Percentiles rank a stretch among this genome's conserved stretches.
Conservation (phyloP, 2,888 invertebrate genomes). For the Aporophyla lueneburgensis region DNA sequence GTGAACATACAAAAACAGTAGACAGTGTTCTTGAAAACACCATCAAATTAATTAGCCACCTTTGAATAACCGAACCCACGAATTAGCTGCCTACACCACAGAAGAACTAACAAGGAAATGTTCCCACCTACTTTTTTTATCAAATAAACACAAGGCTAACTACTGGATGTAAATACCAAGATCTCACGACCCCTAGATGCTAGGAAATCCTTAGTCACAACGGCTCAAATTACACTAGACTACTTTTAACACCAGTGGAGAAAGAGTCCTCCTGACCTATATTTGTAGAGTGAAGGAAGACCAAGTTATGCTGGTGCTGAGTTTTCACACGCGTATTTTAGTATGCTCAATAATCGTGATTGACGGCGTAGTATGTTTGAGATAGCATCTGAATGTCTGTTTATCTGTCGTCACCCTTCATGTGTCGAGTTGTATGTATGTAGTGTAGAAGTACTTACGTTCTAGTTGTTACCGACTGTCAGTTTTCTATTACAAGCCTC, state of each 20-base stretch:
- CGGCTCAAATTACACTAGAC: constrained; percentile 57
- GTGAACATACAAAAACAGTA: constrained; percentile 43
- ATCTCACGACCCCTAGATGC: constrained; percentile 51
- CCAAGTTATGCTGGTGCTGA: constrained; percentile 54
- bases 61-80: constrained; percentile 51
- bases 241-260: constrained; percentile 50
- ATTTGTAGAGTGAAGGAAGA: constrained; percentile 35
- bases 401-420: constrained; percentile 80
- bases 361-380: constrained; percentile 72
- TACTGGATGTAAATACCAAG: constrained; percentile 64
- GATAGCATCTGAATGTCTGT: constrained; percentile 77
- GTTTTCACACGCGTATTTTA: constrained; percentile 71
- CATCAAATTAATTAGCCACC: constrained; percentile 60
- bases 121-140: constrained; percentile 74
- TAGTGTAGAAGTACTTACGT: constrained; percentile 17
- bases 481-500: constrained; percentile 51
- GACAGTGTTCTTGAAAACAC: constrained; percentile 56
- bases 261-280: constrained; percentile 61
- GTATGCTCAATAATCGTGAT: constrained; percentile 72
- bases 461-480: constrained; percentile 23
- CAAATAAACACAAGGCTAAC: constrained; percentile 73
- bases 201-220: constrained; percentile 34
- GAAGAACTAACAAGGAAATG: constrained; percentile 74
- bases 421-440: constrained; percentile 43
- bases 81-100: constrained; percentile 64